Conservation (phyloP, 2,888 invertebrate species). For the Ochlodes sylvanus region DNA sequence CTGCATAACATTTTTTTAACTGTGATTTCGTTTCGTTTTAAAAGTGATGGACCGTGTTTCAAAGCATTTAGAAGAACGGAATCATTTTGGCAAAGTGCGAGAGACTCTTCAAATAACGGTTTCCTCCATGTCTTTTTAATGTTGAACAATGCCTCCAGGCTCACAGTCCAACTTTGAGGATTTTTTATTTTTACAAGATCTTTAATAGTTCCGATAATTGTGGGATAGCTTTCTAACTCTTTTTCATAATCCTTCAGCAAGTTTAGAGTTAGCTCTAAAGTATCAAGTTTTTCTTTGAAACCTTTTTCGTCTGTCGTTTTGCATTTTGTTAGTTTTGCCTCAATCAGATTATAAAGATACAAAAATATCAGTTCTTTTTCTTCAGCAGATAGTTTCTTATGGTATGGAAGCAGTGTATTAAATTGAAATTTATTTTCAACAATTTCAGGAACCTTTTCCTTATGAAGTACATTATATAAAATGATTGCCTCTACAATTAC, state of each 20-base stretch:
- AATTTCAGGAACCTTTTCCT: conserved; percentile 54
- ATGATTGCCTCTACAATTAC: conserved; percentile 54
- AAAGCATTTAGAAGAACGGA: conserved; percentile 64
- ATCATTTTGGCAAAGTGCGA: conserved; percentile 56
- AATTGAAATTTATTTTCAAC: conserved; percentile 55
- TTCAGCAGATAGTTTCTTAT: conserved; percentile 49
- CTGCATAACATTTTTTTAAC: conserved; percentile 51
- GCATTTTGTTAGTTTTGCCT: conserved; percentile 48
- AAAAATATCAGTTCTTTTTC: conserved; percentile 58
- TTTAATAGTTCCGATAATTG: conserved; percentile 57
- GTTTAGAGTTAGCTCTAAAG: conserved; percentile 47
- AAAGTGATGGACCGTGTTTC: conserved; percentile 64
- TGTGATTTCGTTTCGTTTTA: conserved; percentile 51
- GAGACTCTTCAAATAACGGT: conserved; percentile 64
- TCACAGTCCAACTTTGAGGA: conserved; percentile 52
- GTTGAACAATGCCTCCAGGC: conserved; percentile 58
- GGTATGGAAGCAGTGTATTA: conserved; percentile 51
- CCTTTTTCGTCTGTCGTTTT: conserved; percentile 49
- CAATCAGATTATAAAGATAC: conserved; percentile 53
- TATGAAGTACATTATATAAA: conserved; percentile 54
- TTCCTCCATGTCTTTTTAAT: conserved; percentile 66
- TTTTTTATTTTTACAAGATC: conserved; percentile 54
- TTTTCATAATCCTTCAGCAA: conserved; percentile 63
- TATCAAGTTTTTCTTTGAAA: conserved; percentile 46
- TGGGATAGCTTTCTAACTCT: conserved; percentile 55